phyloP scores from a whole-genome alignment of 2,113 vertebrate genomes.

The Gavialis gangeticus region DNA sequence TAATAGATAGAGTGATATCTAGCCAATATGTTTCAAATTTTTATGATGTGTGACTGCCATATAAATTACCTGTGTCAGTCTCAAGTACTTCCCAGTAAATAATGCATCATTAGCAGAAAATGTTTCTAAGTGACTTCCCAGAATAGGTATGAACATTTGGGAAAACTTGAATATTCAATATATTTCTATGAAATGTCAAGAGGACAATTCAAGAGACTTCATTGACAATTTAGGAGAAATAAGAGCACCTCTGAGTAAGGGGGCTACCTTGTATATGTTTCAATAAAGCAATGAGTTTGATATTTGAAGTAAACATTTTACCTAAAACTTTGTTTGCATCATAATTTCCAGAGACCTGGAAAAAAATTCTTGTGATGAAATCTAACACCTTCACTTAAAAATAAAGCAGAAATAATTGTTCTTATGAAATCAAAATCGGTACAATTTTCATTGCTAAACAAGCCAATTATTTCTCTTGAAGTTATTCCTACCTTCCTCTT shows the following conservation, averaged over 20 bases:
- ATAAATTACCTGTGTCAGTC: constrained; percentile 42
- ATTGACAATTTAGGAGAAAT: background rate
- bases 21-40: background rate
- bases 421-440: background rate
- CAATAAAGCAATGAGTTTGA: background rate
- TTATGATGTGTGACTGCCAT: background rate
- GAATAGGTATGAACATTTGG: constrained; percentile 34
- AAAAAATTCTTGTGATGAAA: background rate
- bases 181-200: constrained; percentile 29
- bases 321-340: background rate
- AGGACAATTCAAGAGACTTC: background rate
- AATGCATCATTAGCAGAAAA: constrained; percentile 31
- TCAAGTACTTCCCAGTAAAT: constrained; percentile 38
- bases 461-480: background rate
- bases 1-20: background rate
- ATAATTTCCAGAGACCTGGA: background rate
- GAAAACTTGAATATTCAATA: constrained; percentile 36
- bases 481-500: background rate
- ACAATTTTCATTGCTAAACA: background rate
- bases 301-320: background rate
- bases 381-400: background rate
- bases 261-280: background rate
- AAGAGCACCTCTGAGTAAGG: background rate
- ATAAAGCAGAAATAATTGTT: background rate
- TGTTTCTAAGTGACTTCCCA: constrained; percentile 30